Evolutionary conservation across 37 sponge, comb jelly and placozoan species (phyloP).

Genomic region (Spongilla lacustris): DNA sequence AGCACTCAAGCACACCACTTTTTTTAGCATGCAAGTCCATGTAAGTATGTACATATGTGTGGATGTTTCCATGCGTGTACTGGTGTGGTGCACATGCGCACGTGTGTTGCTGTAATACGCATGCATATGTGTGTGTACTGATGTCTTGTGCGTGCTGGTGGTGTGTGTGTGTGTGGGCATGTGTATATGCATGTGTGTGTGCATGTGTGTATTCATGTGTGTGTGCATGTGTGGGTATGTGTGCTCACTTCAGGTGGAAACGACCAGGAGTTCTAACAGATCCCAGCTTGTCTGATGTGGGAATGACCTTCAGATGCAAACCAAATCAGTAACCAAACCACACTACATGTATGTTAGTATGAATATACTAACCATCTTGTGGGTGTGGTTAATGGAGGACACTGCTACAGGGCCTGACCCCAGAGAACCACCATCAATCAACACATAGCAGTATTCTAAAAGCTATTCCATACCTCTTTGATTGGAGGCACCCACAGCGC

Average conservation of each 20-base stretch:
- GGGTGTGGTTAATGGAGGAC: background rate
- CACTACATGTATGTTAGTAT: background rate
- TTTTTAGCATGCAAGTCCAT: background rate
- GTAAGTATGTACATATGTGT: too few species aligned
- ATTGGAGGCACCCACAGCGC: background rate
- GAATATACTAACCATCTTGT: background rate
- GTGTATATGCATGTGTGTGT: constrained; percentile 5
- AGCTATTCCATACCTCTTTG: background rate
- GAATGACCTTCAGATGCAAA: background rate
- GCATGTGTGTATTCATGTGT: background rate
- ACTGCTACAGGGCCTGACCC: background rate
- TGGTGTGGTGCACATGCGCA: background rate
- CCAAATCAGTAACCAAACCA: background rate
- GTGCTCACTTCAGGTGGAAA: background rate
- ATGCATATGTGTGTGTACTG: background rate
- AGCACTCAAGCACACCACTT: too few species aligned
- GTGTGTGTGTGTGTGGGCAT: background rate
- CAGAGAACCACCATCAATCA: background rate
- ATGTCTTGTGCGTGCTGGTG: too few species aligned
- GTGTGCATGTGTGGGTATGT: constrained; percentile 3
- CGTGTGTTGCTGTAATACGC: background rate
- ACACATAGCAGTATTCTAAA: too few species aligned
- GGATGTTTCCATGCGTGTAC: too few species aligned
- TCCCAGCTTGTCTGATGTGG: background rate
- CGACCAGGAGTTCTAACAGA: background rate